Evolutionary conservation across 1,140 invertebrate species (phyloP).

Genomic region (Eupeodes corollae): DNA sequence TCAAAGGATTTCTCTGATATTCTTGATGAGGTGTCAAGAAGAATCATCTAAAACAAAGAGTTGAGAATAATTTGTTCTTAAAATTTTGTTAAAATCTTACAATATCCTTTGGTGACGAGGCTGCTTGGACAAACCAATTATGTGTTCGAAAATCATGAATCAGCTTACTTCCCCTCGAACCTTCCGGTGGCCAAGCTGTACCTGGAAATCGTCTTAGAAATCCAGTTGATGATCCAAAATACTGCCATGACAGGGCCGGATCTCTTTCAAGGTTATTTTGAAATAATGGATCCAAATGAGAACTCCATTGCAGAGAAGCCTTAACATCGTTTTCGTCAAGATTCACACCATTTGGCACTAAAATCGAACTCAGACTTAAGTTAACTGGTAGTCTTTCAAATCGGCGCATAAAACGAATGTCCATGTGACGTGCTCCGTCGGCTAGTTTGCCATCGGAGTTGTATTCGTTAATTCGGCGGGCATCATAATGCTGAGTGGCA

Average conservation of each 20-base stretch:
- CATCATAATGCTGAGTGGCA: conserved; percentile 50
- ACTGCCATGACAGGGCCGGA: conserved; percentile 88
- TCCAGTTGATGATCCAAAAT: conserved; percentile 84
- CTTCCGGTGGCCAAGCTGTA: conserved; percentile 62
- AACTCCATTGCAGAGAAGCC: conserved; percentile 85
- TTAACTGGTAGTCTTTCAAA: conserved; percentile 78
- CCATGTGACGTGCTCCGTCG: conserved; percentile 52
- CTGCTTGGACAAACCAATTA: conserved; percentile 90
- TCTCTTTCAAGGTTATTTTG: conserved; percentile 86
- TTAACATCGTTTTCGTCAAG: conserved; percentile 61
- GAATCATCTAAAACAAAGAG: conserved; percentile 49
- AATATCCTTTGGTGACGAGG: conserved; percentile 93
- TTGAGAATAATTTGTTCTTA: background rate
- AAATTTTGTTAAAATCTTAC: conserved; percentile 20
- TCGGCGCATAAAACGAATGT: conserved; percentile 57
- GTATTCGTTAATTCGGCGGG: conserved; percentile 58
- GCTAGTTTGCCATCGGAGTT: conserved; percentile 55
- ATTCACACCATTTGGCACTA: conserved; percentile 76
- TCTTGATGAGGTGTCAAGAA: conserved; percentile 81
- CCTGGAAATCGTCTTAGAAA: conserved; percentile 90
- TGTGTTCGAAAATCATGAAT: conserved; percentile 80
- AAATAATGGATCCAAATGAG: conserved; percentile 79
- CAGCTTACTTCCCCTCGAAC: conserved; percentile 49
- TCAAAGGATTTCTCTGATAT: conserved; percentile 75
- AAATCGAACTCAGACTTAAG: conserved; percentile 71